Conservation (phyloP, 2,113 vertebrate genomes). For the Phocoena phocoena region DNA sequence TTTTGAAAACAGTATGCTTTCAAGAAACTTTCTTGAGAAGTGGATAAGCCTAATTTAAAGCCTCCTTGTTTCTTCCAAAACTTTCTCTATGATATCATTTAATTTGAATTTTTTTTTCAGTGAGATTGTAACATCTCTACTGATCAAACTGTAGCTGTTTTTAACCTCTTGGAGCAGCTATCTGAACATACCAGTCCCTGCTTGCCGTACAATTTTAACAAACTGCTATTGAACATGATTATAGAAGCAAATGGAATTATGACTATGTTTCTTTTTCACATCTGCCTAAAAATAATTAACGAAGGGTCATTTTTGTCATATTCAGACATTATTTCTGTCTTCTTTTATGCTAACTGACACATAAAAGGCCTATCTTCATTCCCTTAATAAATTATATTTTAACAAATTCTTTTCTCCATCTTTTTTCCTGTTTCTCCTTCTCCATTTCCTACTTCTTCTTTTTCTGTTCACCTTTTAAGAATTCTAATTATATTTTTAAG, state of each 20-base stretch:
- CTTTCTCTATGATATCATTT: not conserved
- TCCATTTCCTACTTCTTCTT: not conserved
- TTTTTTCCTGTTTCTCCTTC: not conserved
- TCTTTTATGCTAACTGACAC: not conserved
- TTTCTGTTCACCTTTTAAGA: not conserved
- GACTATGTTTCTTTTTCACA: not conserved
- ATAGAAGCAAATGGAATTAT: conserved; percentile 4
- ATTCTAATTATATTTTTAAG: conserved; percentile 3
- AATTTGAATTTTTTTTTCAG: not conserved
- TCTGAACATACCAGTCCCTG: not conserved
- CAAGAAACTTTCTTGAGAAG: not conserved
- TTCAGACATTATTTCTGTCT: not conserved
- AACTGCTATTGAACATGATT: not conserved
- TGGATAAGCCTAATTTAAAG: not conserved
- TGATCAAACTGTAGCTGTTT: not conserved
- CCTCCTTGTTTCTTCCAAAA: not conserved
- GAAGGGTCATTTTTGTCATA: not conserved
- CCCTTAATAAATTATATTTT: not conserved
- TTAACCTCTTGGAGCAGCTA: not conserved
- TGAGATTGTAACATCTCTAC: not conserved
- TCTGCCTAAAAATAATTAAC: not conserved
- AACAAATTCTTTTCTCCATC: not conserved
- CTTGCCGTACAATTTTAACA: not conserved
- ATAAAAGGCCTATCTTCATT: not conserved
- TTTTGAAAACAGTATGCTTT: not conserved